A percentile compares a stretch with the other conserved stretches of the same genome.
Evolutionary conservation across 2,113 vertebrate genomes (phyloP).

Genomic region (Lycaon pictus): DNA sequence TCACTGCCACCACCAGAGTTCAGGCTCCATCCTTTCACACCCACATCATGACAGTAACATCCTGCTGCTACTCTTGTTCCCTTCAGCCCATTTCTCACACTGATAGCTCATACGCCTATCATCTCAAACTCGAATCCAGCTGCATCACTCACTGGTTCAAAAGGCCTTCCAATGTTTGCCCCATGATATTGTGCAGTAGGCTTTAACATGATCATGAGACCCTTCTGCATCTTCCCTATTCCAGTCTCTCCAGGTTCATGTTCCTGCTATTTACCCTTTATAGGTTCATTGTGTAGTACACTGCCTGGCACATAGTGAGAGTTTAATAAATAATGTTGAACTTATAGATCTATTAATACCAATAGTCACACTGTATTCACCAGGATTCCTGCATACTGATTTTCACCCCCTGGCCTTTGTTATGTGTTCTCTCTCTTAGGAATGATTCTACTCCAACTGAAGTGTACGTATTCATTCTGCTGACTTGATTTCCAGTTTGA

Average conservation of each 20-base stretch:
- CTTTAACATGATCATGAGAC: background rate
- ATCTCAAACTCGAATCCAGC: background rate
- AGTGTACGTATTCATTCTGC: background rate
- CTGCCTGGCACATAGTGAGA: background rate
- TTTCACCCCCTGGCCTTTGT: background rate
- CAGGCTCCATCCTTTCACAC: background rate
- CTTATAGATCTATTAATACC: background rate
- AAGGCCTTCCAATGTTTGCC: too few relatives aligned
- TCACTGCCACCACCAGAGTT: background rate
- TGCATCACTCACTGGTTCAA: background rate
- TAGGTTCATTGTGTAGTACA: background rate
- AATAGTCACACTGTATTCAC: too few relatives aligned
- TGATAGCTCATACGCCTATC: background rate
- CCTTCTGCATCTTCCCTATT: background rate
- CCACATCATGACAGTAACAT: background rate
- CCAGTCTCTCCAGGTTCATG: background rate
- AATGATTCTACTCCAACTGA: background rate
- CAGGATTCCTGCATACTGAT: background rate
- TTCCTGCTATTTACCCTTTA: background rate
- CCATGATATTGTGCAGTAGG: background rate
- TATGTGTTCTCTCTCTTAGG: background rate
- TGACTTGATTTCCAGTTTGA: background rate
- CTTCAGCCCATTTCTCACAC: background rate
- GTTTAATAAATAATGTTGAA: background rate
- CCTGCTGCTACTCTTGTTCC: background rate